Evolutionary conservation across 2,113 vertebrate species (phyloP).

Genomic region (Hucho hucho): DNA sequence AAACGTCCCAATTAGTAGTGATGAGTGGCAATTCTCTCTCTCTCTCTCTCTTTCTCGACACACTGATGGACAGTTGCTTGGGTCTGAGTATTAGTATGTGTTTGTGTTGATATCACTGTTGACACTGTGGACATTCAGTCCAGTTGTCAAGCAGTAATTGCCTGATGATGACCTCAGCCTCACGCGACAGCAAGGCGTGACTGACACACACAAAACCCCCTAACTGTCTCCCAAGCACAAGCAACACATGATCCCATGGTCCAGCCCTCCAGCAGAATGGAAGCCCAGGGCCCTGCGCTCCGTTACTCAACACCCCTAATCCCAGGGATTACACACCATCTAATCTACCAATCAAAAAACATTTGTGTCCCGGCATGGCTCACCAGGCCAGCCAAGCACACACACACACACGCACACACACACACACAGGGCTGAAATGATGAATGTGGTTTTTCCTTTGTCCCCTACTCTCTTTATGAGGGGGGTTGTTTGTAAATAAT

Average conservation of each 20-base stretch:
- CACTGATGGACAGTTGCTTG: too few species aligned
- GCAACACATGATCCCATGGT: not conserved
- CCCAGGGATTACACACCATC: slow-evolving; percentile 52
- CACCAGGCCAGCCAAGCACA: slow-evolving; percentile 47
- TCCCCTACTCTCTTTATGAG: slow-evolving; percentile 4
- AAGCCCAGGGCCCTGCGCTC: slow-evolving; percentile 38
- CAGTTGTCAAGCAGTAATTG: not conserved
- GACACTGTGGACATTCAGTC: too few species aligned
- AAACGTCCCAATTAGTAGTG: too few species aligned
- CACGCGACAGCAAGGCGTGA: slow-evolving; percentile 21
- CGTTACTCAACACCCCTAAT: slow-evolving; percentile 67
- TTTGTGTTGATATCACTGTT: too few species aligned
- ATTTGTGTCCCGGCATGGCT: slow-evolving; percentile 58
- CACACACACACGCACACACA: not conserved
- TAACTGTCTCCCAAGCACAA: slow-evolving; percentile 42
- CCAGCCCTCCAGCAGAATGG: slow-evolving; percentile 42
- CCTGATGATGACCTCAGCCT: slow-evolving; percentile 19
- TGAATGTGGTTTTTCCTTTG: slow-evolving; percentile 10
- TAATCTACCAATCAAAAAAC: slow-evolving; percentile 55
- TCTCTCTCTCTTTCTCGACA: too few species aligned
- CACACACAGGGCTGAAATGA: not conserved
- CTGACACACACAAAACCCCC: slow-evolving; percentile 7
- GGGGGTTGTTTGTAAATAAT: slow-evolving; percentile 13
- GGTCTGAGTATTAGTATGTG: too few species aligned
- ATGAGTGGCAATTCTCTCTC: too few species aligned